phyloP scores from a whole-genome alignment of 2,113 vertebrate genomes.

The Coreoperca whiteheadi region DNA sequence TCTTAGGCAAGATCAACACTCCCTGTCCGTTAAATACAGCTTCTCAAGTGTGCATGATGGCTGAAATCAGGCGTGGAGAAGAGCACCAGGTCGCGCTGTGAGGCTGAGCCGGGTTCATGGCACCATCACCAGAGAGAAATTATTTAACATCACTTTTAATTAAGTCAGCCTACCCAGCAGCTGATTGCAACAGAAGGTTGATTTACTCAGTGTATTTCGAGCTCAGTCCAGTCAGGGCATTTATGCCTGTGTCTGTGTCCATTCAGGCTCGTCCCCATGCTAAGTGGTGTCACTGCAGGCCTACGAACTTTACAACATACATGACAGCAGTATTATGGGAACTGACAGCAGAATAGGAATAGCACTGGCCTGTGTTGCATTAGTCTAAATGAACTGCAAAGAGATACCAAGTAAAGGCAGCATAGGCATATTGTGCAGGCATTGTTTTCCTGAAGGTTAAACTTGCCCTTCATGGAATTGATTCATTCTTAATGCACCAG shows the following conservation, averaged over 20 bases:
- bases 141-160: conserved; percentile 83
- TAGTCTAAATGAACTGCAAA: conserved; percentile 65
- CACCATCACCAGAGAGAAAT: conserved; percentile 69
- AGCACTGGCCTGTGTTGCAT: conserved; percentile 48
- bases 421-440: conserved; percentile 2
- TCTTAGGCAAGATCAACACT: conserved; percentile 32
- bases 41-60: conserved; percentile 61
- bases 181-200: conserved; percentile 71
- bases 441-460: conserved; percentile 56
- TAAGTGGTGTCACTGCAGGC: conserved; percentile 31
- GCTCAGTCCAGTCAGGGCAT: conserved; percentile 53
- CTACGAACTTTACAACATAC: conserved; percentile 33
- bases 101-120: conserved; percentile 62
- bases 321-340: conserved; percentile 65
- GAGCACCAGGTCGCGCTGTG: conserved; percentile 53
- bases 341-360: conserved; percentile 69
- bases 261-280: conserved; percentile 15
- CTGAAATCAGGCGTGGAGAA: conserved; percentile 61
- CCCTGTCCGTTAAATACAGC: conserved; percentile 33
- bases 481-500: conserved; percentile 59
- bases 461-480: conserved; percentile 61
- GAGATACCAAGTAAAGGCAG: conserved; percentile 41
- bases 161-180: conserved; percentile 70
- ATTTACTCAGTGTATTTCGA: conserved; percentile 68
- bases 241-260: conserved; percentile 43